Conservation (phyloP, 1,140 invertebrate species). For the Heliconius congener region DNA sequence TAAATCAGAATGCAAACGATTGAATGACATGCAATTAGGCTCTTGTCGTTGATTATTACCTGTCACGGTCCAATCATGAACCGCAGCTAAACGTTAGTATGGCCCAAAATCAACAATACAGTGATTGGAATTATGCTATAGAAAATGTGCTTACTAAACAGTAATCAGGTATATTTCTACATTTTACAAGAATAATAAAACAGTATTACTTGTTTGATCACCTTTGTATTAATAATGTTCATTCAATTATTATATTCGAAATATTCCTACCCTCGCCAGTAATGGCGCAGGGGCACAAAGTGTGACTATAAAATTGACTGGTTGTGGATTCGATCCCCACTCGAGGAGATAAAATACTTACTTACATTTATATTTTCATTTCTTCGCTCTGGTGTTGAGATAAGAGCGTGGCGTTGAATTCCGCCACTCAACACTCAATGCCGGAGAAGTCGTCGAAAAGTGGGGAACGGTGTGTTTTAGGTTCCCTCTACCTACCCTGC, state of each 20-base stretch:
- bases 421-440: no score
- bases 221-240: neutral
- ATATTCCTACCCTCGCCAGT: no score
- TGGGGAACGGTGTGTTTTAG: no score
- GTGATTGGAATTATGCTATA: neutral
- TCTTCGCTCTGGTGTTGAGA: no score
- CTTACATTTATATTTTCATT: no score
- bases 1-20: neutral
- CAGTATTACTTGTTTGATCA: neutral
- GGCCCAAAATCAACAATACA: neutral
- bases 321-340: no score
- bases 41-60: constrained; percentile 6
- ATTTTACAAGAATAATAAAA: neutral
- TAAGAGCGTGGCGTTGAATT: no score
- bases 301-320: no score
- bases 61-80: constrained; percentile 2
- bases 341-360: no score
- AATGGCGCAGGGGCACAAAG: no score
- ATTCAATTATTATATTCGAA: neutral
- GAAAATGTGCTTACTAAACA: neutral
- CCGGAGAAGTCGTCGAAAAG: no score
- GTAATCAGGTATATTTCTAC: neutral
- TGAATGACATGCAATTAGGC: constrained; percentile 1
- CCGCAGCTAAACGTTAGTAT: neutral
- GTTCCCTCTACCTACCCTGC: no score